Evolutionary conservation across 2,888 invertebrate genomes (phyloP).

Genomic region (Sarcophaga caerulescens): DNA sequence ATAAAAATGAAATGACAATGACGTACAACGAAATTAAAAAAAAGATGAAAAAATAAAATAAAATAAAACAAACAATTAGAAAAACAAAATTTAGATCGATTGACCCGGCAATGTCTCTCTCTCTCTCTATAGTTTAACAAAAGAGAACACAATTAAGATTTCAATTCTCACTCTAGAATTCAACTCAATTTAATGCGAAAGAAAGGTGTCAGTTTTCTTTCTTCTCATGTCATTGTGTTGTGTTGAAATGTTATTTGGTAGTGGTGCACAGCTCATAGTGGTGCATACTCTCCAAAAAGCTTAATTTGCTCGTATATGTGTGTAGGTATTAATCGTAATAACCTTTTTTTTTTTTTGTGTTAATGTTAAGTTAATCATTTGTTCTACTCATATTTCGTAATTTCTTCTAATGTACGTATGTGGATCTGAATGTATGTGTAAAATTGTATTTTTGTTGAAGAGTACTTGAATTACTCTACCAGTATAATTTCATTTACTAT

Average conservation of each 20-base stretch:
- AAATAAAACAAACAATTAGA: background rate
- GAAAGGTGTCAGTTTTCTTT: constrained; percentile 29
- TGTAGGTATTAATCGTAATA: background rate
- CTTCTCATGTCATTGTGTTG: background rate
- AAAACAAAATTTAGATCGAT: constrained; percentile 27
- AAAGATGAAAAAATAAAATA: background rate
- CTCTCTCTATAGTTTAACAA: background rate
- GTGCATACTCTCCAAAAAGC: background rate
- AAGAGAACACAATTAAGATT: background rate
- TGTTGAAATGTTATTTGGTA: constrained; percentile 35
- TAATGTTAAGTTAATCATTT: background rate
- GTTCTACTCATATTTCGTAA: constrained; percentile 8
- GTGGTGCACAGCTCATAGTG: background rate
- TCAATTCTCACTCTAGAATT: background rate
- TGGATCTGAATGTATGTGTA: no score
- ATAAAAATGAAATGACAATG: constrained; percentile 36
- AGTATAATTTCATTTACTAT: constrained; percentile 35
- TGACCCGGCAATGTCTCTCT: background rate
- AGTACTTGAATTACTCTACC: constrained; percentile 40
- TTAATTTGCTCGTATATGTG: no score
- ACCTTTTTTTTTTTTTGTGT: background rate
- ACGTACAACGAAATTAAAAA: constrained; percentile 29
- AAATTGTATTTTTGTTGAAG: constrained; percentile 12
- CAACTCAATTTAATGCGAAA: constrained; percentile 26
- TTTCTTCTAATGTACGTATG: background rate